These are phyloP conservation scores for Suillia variegata DNA, from an alignment of 2,888 invertebrate species.

Conservation along the genomic window DNA sequence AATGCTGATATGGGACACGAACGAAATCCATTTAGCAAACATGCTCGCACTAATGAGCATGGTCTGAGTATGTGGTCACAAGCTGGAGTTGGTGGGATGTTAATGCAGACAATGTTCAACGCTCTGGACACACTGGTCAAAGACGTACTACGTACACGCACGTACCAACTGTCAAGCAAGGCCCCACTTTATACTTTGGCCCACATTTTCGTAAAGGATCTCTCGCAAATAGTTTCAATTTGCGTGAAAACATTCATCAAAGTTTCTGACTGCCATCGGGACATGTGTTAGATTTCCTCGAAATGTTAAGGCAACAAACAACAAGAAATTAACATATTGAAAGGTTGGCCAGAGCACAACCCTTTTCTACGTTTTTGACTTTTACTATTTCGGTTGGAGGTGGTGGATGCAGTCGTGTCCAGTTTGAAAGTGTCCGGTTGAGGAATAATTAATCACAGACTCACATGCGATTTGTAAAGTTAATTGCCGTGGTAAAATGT, in stretches of 20 bases:
- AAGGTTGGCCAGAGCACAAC: constrained; percentile 35
- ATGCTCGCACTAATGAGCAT: constrained; percentile 22
- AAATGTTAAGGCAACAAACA: constrained; percentile 5
- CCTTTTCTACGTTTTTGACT: constrained; percentile 36
- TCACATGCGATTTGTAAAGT: constrained; percentile 55
- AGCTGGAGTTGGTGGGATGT: neutral
- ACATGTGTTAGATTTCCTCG: constrained; percentile 40
- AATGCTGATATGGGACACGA: constrained; percentile 35
- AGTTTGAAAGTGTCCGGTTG: constrained; percentile 46
- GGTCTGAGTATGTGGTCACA: constrained; percentile 17
- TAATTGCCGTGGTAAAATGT: constrained; percentile 51
- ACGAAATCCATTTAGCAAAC: constrained; percentile 33
- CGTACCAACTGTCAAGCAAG: neutral
- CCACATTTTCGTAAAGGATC: too few species aligned
- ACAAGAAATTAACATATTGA: constrained; percentile 9
- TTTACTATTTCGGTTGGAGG: constrained; percentile 28
- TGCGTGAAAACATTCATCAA: constrained; percentile 49
- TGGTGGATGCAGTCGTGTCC: constrained; percentile 49
- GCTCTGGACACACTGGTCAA: constrained; percentile 29
- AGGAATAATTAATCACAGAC: constrained; percentile 56
- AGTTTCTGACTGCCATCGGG: constrained; percentile 26
- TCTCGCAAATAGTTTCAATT: constrained; percentile 46
- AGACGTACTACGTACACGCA: constrained; percentile 15
- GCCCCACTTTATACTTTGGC: too few species aligned
- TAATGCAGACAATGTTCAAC: too few species aligned